Evolutionary conservation across 2,113 vertebrate species (phyloP), one percentile per base, ranked within the genome.

Genomic region (Smithornis capensis): DNA sequence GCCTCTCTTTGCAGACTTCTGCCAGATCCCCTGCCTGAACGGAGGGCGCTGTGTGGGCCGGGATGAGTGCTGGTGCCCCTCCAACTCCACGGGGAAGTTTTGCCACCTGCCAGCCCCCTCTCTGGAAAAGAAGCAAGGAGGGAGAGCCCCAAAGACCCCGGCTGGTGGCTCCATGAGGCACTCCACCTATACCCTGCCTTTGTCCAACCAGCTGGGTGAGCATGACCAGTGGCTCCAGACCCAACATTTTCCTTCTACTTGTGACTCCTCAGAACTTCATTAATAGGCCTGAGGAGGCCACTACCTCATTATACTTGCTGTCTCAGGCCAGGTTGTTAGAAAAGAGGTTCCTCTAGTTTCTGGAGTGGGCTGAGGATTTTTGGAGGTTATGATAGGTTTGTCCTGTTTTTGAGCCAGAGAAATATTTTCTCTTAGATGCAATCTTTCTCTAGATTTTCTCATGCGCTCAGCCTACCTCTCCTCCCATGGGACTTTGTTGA

Each of bases 41-140:
- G 99, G 99, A 53, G 99, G 99, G 9, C 96, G 99, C 70, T 99
- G 99, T 5, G 96, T 99, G n/a, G 99, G 99, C 93, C 98, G 98
- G 89, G 99, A 99, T 2, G 98, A 98, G n/a, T 99, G 99, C 92
- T 98, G 99, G 96, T 99, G 99, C 63, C 98, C 99, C 0, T 94
- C 98, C 28, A 98, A 97, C 96, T 99, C 99, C 96, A 99, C 99
- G 0, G 99, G 99, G 14, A 99, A 99, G 96, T 99, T 99, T 97
- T 99, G 99, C 91, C 99, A 99, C 86, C 97, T 99, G 75, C 98
- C 98, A 1, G 44, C 68, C 78, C 96, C 92, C 1, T 83, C 96
- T 70, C 94, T 95, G 40, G 97, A 97, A 94, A 95, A 73, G 63
- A 97, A 96, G 55, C 80, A 95, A 80, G 90, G 73, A 60, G 94